A percentile compares a stretch with the other conserved stretches of the same genome.
Conservation (phyloP, 2,797 vertebrate genomes). For the Aselliscus stoliczkanus region DNA sequence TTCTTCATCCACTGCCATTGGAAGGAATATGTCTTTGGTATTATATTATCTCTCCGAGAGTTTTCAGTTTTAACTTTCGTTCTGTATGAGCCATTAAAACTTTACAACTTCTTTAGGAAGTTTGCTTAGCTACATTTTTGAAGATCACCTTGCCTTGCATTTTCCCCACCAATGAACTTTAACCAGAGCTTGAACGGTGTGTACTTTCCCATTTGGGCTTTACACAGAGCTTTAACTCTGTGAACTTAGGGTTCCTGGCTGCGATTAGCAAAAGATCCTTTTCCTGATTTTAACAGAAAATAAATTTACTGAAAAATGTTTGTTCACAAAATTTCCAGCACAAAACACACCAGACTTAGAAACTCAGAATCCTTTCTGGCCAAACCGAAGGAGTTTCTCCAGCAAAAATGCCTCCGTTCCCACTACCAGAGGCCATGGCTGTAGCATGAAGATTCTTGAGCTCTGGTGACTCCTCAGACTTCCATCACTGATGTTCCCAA, state of each 20-base stretch:
- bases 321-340: not conserved
- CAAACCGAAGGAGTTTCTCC: not conserved
- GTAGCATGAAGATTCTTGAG: not conserved
- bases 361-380: not conserved
- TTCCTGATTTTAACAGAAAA: not conserved
- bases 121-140: not conserved
- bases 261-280: not conserved
- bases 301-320: not conserved
- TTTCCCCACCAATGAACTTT: not conserved
- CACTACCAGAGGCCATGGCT: not conserved
- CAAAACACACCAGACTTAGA: not conserved
- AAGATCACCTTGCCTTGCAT: not conserved
- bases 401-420: not conserved
- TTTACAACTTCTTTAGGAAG: not conserved
- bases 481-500: no score
- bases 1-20: rapidly evolving
- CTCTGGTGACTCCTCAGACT: not conserved
- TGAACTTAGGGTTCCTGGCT: not conserved
- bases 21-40: not conserved
- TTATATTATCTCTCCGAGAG: not conserved
- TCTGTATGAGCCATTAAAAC: not conserved
- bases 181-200: not conserved
- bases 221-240: not conserved
- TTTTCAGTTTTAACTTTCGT: not conserved
- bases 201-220: not conserved